Evolutionary conservation across 1,140 invertebrate genomes (phyloP).

Genomic region (Hylaeus volcanicus): DNA sequence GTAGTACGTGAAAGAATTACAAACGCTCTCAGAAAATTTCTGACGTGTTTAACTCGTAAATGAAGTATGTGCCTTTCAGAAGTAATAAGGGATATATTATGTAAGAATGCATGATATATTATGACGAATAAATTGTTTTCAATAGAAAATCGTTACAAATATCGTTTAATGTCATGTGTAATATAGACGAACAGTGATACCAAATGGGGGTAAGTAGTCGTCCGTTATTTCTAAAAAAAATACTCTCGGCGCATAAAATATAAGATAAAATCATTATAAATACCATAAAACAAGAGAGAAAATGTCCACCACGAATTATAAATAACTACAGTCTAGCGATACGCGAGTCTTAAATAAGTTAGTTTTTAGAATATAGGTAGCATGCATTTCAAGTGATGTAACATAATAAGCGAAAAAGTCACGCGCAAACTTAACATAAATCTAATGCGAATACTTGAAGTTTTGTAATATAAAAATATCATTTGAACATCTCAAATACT

Average conservation of each 20-base stretch:
- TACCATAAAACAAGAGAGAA: conserved; percentile 14
- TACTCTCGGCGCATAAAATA: conserved; percentile 30
- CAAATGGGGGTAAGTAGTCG: conserved; percentile 10
- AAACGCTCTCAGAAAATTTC: conserved; percentile 39
- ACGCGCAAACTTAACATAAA: neutral
- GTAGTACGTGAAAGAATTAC: conserved; percentile 7
- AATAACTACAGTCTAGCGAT: conserved; percentile 18
- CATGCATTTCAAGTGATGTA: neutral
- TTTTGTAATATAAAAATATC: conserved; percentile 32
- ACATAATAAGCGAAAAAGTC: neutral
- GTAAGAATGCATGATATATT: conserved; percentile 78
- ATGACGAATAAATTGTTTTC: conserved; percentile 79
- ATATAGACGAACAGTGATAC: conserved; percentile 23
- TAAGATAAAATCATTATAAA: conserved; percentile 28
- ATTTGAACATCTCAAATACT: conserved; percentile 13
- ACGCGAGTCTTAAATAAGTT: conserved; percentile 10
- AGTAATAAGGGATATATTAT: conserved; percentile 79
- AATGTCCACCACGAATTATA: neutral
- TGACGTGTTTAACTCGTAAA: conserved; percentile 58
- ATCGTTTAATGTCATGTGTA: conserved; percentile 42
- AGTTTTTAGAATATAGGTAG: conserved; percentile 2
- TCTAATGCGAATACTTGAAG: neutral
- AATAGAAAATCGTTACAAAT: conserved; percentile 67
- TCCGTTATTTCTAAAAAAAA: conserved; percentile 31
- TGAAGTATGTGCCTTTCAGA: conserved; percentile 79